phyloP scores from a whole-genome alignment of 2,888 invertebrate species.

The Trachelus iudaicus region DNA sequence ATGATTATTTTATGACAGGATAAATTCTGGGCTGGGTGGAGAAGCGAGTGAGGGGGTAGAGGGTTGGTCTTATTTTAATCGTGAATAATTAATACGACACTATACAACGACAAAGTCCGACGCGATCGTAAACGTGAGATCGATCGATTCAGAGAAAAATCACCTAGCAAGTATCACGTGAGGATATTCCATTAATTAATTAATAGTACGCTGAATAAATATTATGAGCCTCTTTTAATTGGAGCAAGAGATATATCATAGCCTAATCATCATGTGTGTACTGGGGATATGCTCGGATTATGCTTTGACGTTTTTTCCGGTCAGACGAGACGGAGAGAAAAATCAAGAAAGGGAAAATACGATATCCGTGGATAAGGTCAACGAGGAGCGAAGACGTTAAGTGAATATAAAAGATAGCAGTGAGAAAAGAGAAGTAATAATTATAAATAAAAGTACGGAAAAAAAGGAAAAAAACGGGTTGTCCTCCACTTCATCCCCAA shows the following conservation, averaged over 20 bases:
- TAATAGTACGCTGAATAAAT: constrained; percentile 31
- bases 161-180: background rate
- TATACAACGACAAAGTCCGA: background rate
- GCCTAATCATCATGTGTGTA: constrained; percentile 55
- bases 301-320: constrained; percentile 10
- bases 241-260: constrained; percentile 26
- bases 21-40: background rate
- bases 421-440: background rate
- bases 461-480: background rate
- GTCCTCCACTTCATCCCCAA: background rate
- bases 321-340: constrained; percentile 8
- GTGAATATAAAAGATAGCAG: background rate
- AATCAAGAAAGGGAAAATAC: background rate
- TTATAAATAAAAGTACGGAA: background rate
- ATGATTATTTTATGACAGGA: background rate
- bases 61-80: background rate
- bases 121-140: background rate
- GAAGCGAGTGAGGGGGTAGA: background rate
- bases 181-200: constrained; percentile 8
- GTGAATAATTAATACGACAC: constrained; percentile 1
- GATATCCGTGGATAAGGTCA: background rate
- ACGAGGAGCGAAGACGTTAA: background rate
- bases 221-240: constrained; percentile 30
- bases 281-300: constrained; percentile 57
- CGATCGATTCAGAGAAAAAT: background rate